Percentiles rank a stretch among this genome's conserved stretches.
Conservation (phyloP, 2,888 invertebrate species). For the Parnassius smintheus region DNA sequence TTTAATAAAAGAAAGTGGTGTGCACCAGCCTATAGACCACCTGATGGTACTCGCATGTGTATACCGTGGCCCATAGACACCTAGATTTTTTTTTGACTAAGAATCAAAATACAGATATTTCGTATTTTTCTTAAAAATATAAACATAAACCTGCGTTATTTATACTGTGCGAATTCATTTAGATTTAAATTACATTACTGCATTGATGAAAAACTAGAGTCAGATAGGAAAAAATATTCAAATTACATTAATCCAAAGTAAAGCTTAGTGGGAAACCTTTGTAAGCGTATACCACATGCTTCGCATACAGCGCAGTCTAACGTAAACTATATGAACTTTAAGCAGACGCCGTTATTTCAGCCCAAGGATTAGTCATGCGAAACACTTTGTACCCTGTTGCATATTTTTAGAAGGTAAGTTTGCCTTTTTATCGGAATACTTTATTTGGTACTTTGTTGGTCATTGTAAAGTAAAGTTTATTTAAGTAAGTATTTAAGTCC, state of each 20-base stretch:
- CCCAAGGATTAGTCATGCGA: conserved; percentile 24
- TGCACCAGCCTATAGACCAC: no score
- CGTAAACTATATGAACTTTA: conserved; percentile 19
- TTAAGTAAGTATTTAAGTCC: no score
- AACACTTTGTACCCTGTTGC: conserved; percentile 2
- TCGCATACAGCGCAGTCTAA: conserved; percentile 12
- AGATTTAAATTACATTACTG: conserved; percentile 10
- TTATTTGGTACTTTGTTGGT: neutral
- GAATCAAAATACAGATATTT: no score
- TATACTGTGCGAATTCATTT: neutral
- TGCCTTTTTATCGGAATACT: neutral
- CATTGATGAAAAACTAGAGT: neutral
- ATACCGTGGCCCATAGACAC: no score
- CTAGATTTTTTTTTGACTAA: no score
- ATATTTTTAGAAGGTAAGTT: conserved; percentile 9
- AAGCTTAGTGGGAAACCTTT: conserved; percentile 9
- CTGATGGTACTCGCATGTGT: no score
- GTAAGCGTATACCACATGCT: conserved; percentile 12
- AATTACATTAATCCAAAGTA: conserved; percentile 3
- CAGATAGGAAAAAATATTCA: conserved; percentile 7
- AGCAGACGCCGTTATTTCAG: conserved; percentile 17
- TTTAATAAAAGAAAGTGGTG: no score
- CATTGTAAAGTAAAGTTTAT: no score
- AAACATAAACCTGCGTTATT: no score
- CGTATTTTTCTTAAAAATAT: no score